Evolutionary conservation across 2,888 invertebrate species (phyloP), one percentile per base, ranked within the genome.

Genomic region (Coremacera marginata): DNA sequence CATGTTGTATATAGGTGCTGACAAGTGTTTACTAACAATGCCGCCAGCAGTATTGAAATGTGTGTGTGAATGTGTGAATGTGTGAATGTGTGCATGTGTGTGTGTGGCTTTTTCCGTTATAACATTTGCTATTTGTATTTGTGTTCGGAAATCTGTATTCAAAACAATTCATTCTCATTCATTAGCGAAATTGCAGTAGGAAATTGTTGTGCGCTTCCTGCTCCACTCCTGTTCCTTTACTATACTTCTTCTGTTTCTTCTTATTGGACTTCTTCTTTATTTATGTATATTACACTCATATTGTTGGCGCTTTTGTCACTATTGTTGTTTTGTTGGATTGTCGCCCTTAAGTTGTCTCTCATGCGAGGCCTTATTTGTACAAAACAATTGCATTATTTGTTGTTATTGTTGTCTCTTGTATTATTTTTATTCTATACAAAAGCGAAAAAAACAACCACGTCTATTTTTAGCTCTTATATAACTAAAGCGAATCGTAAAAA

Each of bases 111-210:
- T 62, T 31, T 3, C 57, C 57, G n/a, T 22, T 57, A 3, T 57
- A 37, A 7, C 19, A 19, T 9, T 57, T 57, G n/a, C 22, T 65
- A 22, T 51, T 19, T 49, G 62, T 51, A 19, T 63, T 73, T 62
- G 63, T 44, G 19, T 27, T 27, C 63, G 31, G 51, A 73, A 73
- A 73, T 63, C 63, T 73, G 62, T 73, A 73, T 63, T 73, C 73
- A 63, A 68, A 75, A 52, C 75, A 22, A 55, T 34, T 75, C 75
- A 57, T 73, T 67, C 75, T 34, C 67, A 65, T 73, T 73, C 75
- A 75, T 75, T 75, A 75, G 75, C 34, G 55, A 67, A 75, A 75
- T 67, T 75, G 75, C 57, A 75, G 49, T 57, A 67, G 75, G 75
- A 75, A 67, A 67, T 75, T 67, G 67, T 60, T 44, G 14, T 44